Evolutionary conservation across 2,113 vertebrate species (phyloP).

Genomic region (Spea multiplicata): DNA sequence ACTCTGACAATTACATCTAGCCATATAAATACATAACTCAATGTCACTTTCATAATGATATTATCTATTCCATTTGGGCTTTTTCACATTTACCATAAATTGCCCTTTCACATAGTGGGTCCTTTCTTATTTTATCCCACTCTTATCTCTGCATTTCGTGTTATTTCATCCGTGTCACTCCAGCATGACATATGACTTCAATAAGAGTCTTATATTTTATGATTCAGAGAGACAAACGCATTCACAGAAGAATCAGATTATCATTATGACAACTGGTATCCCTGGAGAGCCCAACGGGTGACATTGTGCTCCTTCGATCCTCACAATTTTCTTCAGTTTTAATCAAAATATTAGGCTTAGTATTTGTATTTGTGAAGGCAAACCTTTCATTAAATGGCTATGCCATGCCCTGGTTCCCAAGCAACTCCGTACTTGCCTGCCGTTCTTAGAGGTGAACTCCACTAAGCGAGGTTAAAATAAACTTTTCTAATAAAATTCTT

Average conservation of each 20-base stretch:
- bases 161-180: slow-evolving; percentile 42
- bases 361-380: slow-evolving; percentile 39
- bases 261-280: slow-evolving; percentile 41
- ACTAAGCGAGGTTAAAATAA: slow-evolving; percentile 41
- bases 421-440: slow-evolving; percentile 32
- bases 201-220: slow-evolving; percentile 41
- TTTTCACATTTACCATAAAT: slow-evolving; percentile 8
- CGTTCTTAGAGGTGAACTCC: slow-evolving; percentile 38
- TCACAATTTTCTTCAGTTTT: slow-evolving; percentile 39
- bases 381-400: slow-evolving; percentile 39
- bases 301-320: slow-evolving; percentile 18
- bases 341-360: slow-evolving; percentile 32
- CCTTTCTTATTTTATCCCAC: slow-evolving; percentile 27
- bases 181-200: slow-evolving; percentile 45
- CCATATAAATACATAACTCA: slow-evolving; percentile 18
- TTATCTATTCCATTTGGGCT: slow-evolving; percentile 6
- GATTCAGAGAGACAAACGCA: slow-evolving; percentile 26
- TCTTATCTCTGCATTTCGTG: slow-evolving; percentile 27
- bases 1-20: slow-evolving; percentile 12
- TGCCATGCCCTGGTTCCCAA: slow-evolving; percentile 42
- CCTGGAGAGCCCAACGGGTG: slow-evolving; percentile 32
- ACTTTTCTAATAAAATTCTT: slow-evolving; percentile 44
- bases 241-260: slow-evolving; percentile 43
- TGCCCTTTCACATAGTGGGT: slow-evolving; percentile 30
- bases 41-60: slow-evolving; percentile 26